Base-by-base conservation (phyloP, 2,113 vertebrate genomes). In the Elgaria multicarinata region DNA sequence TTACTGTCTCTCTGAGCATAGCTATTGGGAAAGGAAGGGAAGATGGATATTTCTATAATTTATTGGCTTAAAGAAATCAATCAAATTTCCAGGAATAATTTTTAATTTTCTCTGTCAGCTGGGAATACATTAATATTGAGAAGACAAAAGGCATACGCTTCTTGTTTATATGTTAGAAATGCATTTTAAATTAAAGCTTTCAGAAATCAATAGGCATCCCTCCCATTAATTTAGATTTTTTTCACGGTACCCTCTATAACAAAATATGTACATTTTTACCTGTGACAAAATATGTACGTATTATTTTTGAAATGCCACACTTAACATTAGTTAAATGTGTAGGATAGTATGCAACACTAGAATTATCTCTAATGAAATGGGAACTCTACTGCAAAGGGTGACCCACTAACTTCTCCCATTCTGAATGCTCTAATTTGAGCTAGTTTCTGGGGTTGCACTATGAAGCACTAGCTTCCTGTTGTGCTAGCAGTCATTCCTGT, bases 81-180 rank as follows among this genome's bases (percentile, higher is more conserved):
- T 89, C 86, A 93, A 87, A 88, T 53, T 83, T 93, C 93, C 85
- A 72, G 75, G 24, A 69, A 89, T 42, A 89, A 28, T 14, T 85
- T 93, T 64, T 86, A 5, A 88, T 58, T 2, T 92, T 76, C 64
- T 53, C 90, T 90, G 88, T 58, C 86, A 90, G 8, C 1, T 24
- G 44, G 85, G 13, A 79, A 90, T 42, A 69, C 13, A 89, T 72
- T 24, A 69, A 44, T 0, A 4, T 77, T 91, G 86, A 79, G 82
- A 44, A 66, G 88, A 76, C 0, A 53, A 28, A 18, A 88, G 31
- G 22, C 53, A 81, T 12, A 8, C 31, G 67, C 67, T 90, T 88
- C 69, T 66, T 87, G 9, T 4, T 39, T 26, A 66, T 58, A 64
- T 88, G 46, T 16, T 66, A 71, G 18, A 92, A 89, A 33, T 44